A percentile compares a stretch with the other conserved stretches of the same genome.
phyloP scores from a whole-genome alignment of 1,140 invertebrate species.

The Tetramorium simillimum region DNA sequence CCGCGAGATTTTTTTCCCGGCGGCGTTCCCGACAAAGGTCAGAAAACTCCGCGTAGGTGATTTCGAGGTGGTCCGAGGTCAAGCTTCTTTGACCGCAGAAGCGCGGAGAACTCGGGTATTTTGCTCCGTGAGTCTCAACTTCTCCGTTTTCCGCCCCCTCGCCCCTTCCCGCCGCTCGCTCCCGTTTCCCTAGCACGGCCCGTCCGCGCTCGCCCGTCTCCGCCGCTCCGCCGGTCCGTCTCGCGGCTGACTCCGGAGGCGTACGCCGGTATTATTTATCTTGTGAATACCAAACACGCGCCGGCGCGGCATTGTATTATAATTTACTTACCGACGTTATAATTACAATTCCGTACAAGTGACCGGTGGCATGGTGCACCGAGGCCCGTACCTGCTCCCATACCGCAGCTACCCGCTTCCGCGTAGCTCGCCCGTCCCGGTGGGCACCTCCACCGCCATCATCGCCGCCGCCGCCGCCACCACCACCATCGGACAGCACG shows the following conservation, averaged over 20 bases:
- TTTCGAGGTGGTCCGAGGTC: slow-evolving; percentile 66
- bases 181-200: slow-evolving; percentile 5
- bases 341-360: slow-evolving; percentile 84
- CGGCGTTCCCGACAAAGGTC: slow-evolving; percentile 52
- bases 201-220: not conserved
- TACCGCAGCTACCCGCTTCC: slow-evolving; percentile 57
- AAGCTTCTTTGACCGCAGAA: slow-evolving; percentile 59
- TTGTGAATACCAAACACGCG: slow-evolving; percentile 84
- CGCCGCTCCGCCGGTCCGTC: slow-evolving; percentile 46
- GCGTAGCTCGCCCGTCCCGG: slow-evolving; percentile 21
- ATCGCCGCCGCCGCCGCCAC: slow-evolving; percentile 6
- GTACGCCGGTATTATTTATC: slow-evolving; percentile 79
- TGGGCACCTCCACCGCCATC: slow-evolving; percentile 31
- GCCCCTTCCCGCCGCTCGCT: not conserved
- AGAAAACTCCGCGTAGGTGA: slow-evolving; percentile 62
- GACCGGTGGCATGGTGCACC: slow-evolving; percentile 69
- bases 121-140: slow-evolving; percentile 57
- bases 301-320: slow-evolving; percentile 83
- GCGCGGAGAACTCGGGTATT: slow-evolving; percentile 53
- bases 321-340: slow-evolving; percentile 86
- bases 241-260: slow-evolving; percentile 51
- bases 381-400: slow-evolving; percentile 33
- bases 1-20: slow-evolving; percentile 56
- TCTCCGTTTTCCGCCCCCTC: slow-evolving; percentile 12
- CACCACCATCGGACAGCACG: slow-evolving; percentile 35